Base-by-base conservation (phyloP, 2,113 vertebrate genomes). In the Plecotus auritus region DNA sequence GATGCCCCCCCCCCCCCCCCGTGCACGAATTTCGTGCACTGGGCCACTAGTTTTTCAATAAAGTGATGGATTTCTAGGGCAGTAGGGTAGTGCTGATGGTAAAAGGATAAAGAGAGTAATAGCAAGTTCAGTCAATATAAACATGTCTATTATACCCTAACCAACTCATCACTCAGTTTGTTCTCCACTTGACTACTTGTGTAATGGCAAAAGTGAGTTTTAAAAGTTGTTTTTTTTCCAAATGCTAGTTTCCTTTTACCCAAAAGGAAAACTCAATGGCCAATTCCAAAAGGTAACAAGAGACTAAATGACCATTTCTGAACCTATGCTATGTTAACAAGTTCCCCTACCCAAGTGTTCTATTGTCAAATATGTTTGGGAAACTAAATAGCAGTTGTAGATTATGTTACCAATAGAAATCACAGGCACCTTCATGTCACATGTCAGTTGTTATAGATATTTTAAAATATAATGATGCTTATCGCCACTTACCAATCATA, bases 181-280 rank as follows among this genome's bases (percentile, higher is more conserved):
- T 94, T 73, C 30, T 67, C 30, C 14, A 61, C 51, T 35, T 88
- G 85, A 51, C 64, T 77, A 45, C 45, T 94, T 91, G 32, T 86
- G n/a, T 94, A 89, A 74, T 35, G 37, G 92, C 40, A 94, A 93
- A 90, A 85, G 11, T 83, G 18, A 90, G 88, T 56, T 88, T 86
- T 47, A 69, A 61, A 28, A 30, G 2, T 83, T 95, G 95, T 95
- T 94, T 93, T 88, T 40, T 49, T 49, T 51, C 51, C 22, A n/a
- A 61, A 93, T 77, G 49, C 16, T 14, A 77, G 7, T 90, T 94
- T 88, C 56, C 66, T 88, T 73, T 92, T 88, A 35, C 30, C 73
- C 78, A 56, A 37, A 85, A 83, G 40, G 22, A 78, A 86, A 96
- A 77, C 17, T 61, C 72, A 95, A n/a, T 77, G 51, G 47, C 30